Evolutionary conservation across 2,113 vertebrate species (phyloP).

Genomic region (Mus spicilegus): DNA sequence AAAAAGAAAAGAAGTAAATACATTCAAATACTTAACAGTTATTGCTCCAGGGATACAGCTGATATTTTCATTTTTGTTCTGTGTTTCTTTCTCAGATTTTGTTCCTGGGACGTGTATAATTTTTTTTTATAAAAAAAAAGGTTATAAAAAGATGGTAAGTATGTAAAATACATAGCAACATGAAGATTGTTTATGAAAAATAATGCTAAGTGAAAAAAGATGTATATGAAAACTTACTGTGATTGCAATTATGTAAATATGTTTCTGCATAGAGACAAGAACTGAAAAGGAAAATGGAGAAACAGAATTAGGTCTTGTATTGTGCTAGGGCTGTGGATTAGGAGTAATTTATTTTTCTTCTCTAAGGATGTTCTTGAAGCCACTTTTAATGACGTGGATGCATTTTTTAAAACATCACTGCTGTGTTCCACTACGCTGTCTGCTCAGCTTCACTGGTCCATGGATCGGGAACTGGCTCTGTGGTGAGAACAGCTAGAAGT

Average conservation of each 20-base stretch:
- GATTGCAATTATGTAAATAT: constrained; percentile 83
- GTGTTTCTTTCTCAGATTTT: constrained; percentile 66
- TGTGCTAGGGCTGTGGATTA: constrained; percentile 67
- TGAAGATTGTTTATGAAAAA: constrained; percentile 79
- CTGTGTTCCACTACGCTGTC: background rate
- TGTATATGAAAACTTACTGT: constrained; percentile 77
- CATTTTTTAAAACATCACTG: background rate
- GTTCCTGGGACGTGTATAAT: constrained; percentile 28
- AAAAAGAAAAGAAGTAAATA: constrained; percentile 60
- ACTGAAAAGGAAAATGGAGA: constrained; percentile 72
- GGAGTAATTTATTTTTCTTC: constrained; percentile 71
- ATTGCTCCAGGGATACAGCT: constrained; percentile 52
- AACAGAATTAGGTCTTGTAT: constrained; percentile 73
- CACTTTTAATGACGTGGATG: constrained; percentile 48
- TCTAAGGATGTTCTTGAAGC: constrained; percentile 57
- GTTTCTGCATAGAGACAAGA: constrained; percentile 77
- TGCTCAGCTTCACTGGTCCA: background rate
- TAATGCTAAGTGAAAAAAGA: constrained; percentile 81
- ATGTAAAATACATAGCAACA: constrained; percentile 74
- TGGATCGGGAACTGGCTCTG: background rate
- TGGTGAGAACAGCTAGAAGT: constrained; percentile 13
- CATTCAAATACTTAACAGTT: constrained; percentile 74
- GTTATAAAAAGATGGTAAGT: constrained; percentile 73
- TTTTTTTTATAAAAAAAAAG: constrained; percentile 73
- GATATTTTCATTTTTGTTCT: constrained; percentile 67